phyloP scores from a whole-genome alignment of 2,888 invertebrate genomes.

The Epinotia bilunana region DNA sequence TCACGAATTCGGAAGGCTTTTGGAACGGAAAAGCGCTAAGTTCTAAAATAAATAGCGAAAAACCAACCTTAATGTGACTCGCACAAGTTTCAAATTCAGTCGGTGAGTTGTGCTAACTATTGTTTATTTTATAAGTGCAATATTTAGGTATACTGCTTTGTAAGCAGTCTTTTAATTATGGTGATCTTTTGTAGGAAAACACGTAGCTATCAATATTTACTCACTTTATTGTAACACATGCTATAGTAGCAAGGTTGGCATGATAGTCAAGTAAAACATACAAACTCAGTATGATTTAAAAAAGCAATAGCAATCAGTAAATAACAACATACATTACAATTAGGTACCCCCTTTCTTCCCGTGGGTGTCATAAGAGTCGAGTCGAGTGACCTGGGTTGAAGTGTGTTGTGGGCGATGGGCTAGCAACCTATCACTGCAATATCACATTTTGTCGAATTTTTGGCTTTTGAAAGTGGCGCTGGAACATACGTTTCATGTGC shows the following conservation, averaged over 20 bases:
- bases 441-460: too few relatives aligned
- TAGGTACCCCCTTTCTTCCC: too few relatives aligned
- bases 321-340: neutral
- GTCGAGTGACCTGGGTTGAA: too few relatives aligned
- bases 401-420: too few relatives aligned
- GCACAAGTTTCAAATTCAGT: neutral
- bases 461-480: too few relatives aligned
- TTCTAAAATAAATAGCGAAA: neutral
- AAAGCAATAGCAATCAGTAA: neutral
- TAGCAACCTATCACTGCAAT: too few relatives aligned
- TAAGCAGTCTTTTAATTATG: conserved; percentile 1
- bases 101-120: neutral
- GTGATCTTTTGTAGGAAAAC: neutral
- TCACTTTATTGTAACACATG: neutral
- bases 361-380: too few relatives aligned
- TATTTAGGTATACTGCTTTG: conserved; percentile 9
- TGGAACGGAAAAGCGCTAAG: conserved; percentile 1
- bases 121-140: conserved; percentile 3
- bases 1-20: conserved; percentile 20
- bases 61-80: neutral
- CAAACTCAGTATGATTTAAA: neutral
- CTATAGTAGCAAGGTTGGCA: neutral
- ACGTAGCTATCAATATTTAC: conserved; percentile 6
- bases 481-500: too few relatives aligned
- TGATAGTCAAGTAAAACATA: neutral